phyloP scores from a whole-genome alignment of 2,113 vertebrate genomes.

The Anoplopoma fimbria region DNA sequence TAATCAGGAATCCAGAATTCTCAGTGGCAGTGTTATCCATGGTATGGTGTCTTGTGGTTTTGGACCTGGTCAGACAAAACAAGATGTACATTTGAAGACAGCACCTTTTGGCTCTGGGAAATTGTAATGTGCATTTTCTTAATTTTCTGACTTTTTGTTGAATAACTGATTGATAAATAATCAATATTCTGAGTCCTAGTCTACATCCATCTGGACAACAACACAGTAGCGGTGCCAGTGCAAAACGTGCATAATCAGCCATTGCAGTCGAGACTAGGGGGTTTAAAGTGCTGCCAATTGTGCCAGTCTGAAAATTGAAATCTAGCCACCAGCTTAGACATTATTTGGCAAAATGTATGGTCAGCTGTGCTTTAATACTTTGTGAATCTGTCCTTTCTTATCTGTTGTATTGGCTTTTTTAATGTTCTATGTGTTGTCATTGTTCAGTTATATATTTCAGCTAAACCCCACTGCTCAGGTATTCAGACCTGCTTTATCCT shows the following conservation, averaged over 20 bases:
- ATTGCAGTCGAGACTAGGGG: slow-evolving; percentile 43
- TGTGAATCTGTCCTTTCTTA: slow-evolving; percentile 70
- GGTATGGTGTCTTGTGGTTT: not conserved
- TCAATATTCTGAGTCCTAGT: slow-evolving; percentile 30
- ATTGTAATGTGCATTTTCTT: not conserved
- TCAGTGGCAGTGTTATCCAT: slow-evolving; percentile 5
- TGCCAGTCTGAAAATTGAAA: slow-evolving; percentile 73
- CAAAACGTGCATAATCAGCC: slow-evolving; percentile 46
- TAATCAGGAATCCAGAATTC: slow-evolving; percentile 18
- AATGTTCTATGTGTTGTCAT: slow-evolving; percentile 54
- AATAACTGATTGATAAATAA: slow-evolving; percentile 29
- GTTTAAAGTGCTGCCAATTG: slow-evolving; percentile 71
- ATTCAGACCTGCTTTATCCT: slow-evolving; percentile 58
- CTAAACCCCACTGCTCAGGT: slow-evolving; percentile 66
- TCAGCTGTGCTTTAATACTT: slow-evolving; percentile 69
- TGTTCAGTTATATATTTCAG: slow-evolving; percentile 63
- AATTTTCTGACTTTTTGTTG: slow-evolving; percentile 27
- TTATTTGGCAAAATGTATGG: slow-evolving; percentile 68
- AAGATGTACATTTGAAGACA: not conserved
- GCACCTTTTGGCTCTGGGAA: slow-evolving; percentile 4
- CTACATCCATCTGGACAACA: slow-evolving; percentile 63
- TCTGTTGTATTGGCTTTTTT: slow-evolving; percentile 59
- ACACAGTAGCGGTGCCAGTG: slow-evolving; percentile 38
- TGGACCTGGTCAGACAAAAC: not conserved
- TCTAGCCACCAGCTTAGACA: slow-evolving; percentile 73